Base-by-base conservation (phyloP, 2,797 vertebrate species). In the Tadarida brasiliensis region DNA sequence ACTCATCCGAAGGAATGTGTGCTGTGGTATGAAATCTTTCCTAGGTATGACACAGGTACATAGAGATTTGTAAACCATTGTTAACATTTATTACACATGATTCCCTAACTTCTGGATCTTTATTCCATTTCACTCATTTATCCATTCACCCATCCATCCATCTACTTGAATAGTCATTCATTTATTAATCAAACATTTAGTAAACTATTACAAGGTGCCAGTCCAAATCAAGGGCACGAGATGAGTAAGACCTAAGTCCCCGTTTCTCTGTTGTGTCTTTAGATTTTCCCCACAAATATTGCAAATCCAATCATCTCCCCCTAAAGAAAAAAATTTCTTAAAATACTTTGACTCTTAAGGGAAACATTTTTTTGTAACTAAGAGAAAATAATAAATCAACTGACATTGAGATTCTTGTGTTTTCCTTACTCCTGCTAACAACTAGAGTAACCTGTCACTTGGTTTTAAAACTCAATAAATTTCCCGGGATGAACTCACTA, bases 311-410 rank as follows among this genome's bases (percentile, higher is more conserved):
- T 51, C 63, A 24, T 89, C 19, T 73, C 28, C 54, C 77, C 35
- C 33, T 56, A 84, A 89, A 76, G 8, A 54, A 8, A 68, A 95
- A 77, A 87, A 90, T 30, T 59, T 24, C 26, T 84, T 65, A 84
- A 86, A 93, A 88, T 61, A 56, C 91, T 30, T 74, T 83, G 39
- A 96, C 80, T 84, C 70, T 35, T 95, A 51, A 76, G 49, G 35
- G 78, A 90, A 96, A 84, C 9, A 71, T 54, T 91, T 57, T 89
- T 94, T 96, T 96, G 33, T 71, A 80, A 83, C 30, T 47, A 91
- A 85, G 70, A 95, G 65, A 94, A 96, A 93, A 93, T 47, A 67
- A 39, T 81, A 30, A 81, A 92, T 92, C 51, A 70, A 90, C 44
- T 90, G 67, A 89, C 77, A 78, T 73, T 74, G 67, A 94, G 44